phyloP scores from a whole-genome alignment of 2,797 vertebrate species.

The Stomatorhinus walkeri region DNA sequence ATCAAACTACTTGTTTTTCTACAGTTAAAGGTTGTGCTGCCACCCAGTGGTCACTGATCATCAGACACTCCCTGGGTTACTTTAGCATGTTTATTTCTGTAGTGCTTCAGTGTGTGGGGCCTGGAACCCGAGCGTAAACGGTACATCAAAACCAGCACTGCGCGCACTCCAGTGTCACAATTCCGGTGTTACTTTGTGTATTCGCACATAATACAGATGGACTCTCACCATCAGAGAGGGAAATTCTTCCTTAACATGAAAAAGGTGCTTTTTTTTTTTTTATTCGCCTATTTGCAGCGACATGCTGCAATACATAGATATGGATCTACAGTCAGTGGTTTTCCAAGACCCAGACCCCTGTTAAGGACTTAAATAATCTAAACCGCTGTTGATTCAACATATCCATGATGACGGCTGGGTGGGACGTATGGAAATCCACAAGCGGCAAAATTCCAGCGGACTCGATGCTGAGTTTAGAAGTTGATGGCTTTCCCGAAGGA shows the following conservation, averaged over 20 bases:
- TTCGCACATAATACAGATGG: not conserved
- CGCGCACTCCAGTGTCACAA: not conserved
- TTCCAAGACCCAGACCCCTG: conserved; percentile 30
- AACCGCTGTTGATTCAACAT: conserved; percentile 16
- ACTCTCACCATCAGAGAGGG: not conserved
- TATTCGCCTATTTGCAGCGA: not conserved
- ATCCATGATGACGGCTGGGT: conserved; percentile 16
- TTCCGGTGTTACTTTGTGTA: not conserved
- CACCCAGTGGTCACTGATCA: not conserved
- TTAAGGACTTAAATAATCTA: conserved; percentile 58
- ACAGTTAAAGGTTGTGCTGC: not conserved
- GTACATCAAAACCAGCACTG: not conserved
- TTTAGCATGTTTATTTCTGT: conserved; percentile 7
- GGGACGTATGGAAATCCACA: conserved; percentile 8
- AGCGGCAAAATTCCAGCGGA: conserved; percentile 38
- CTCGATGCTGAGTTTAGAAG: conserved; percentile 64
- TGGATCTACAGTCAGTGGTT: conserved; percentile 35
- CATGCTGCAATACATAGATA: conserved; percentile 8
- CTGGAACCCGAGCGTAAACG: not conserved
- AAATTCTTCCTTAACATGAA: not conserved
- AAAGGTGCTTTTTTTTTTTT: not conserved
- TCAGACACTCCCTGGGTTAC: not conserved
- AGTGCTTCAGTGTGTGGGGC: not conserved
- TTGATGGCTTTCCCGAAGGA: conserved; percentile 97
- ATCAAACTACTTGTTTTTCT: not conserved